Conservation (phyloP, 2,113 vertebrate species). For the Xenus cinereus region DNA sequence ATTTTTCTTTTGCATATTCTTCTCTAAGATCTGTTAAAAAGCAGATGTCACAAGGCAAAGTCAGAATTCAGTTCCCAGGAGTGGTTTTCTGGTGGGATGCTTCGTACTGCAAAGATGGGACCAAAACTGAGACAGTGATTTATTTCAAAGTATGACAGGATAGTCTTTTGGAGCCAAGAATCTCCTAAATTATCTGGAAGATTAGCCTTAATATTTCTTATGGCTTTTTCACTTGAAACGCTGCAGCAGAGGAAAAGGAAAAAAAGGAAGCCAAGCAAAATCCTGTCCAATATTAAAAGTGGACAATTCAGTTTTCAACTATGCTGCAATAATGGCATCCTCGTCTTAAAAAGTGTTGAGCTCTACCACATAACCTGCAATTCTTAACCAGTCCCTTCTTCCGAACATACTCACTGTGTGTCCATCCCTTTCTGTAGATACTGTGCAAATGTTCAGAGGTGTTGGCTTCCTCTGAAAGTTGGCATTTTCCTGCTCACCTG, state of each 20-base stretch:
- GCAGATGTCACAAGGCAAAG: neutral
- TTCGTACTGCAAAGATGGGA: neutral
- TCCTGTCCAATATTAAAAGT: neutral
- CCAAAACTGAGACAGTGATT: neutral
- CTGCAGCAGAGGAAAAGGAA: neutral
- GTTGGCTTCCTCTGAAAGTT: neutral
- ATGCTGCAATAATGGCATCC: neutral
- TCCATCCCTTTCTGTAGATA: accelerated
- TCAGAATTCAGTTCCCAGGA: neutral
- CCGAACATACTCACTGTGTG: accelerated
- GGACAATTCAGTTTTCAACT: neutral
- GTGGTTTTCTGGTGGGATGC: neutral
- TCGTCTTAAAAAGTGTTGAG: neutral
- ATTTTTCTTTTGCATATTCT: neutral
- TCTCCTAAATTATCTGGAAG: neutral
- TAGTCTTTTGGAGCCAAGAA: neutral
- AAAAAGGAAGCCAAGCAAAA: neutral
- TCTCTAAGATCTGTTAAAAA: neutral
- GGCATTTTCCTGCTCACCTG: neutral
- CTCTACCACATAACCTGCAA: neutral
- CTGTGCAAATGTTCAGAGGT: neutral
- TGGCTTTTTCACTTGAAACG: neutral
- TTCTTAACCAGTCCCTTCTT: neutral
- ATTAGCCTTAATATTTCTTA: neutral
- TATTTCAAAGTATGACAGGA: neutral